These are phyloP conservation scores for Agrotis exclamationis DNA, from an alignment of 2,888 invertebrate genomes.

Conservation along the genomic window DNA sequence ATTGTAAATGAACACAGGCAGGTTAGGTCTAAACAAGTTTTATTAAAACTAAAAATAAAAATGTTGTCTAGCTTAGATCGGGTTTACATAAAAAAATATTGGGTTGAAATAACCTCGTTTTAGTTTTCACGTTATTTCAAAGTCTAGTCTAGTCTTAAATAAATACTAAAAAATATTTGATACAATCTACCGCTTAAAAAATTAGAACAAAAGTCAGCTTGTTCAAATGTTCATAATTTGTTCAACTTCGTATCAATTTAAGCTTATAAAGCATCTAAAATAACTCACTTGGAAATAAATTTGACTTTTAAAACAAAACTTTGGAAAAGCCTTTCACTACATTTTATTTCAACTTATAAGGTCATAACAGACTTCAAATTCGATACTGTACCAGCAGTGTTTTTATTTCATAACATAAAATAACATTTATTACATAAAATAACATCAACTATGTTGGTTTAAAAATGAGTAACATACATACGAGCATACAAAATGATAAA, in stretches of 20 bases:
- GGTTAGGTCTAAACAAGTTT: background rate
- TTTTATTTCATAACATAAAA: no score
- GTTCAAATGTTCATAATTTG: slow-evolving; percentile 23
- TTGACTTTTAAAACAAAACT: slow-evolving; percentile 16
- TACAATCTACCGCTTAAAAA: background rate
- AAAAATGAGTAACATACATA: no score
- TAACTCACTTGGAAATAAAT: slow-evolving; percentile 11
- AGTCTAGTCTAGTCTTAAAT: background rate
- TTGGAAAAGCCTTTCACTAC: slow-evolving; percentile 7
- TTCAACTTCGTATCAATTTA: slow-evolving; percentile 25
- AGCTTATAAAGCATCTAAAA: slow-evolving; percentile 22
- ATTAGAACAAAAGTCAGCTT: slow-evolving; percentile 26
- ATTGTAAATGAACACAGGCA: no score
- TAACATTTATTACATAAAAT: no score
- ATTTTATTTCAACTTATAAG: slow-evolving; percentile 18
- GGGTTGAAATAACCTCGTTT: background rate
- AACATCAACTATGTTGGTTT: no score
- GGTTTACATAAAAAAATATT: no score
- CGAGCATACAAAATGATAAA: no score
- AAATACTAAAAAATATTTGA: slow-evolving; percentile 23
- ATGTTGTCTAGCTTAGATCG: background rate
- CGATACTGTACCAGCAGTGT: background rate
- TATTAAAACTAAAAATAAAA: background rate
- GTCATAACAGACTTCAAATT: background rate
- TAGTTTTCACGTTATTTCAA: slow-evolving; percentile 10